Evolutionary conservation across 2,888 invertebrate genomes (phyloP).

Genomic region (Trichopoda pennipes): DNA sequence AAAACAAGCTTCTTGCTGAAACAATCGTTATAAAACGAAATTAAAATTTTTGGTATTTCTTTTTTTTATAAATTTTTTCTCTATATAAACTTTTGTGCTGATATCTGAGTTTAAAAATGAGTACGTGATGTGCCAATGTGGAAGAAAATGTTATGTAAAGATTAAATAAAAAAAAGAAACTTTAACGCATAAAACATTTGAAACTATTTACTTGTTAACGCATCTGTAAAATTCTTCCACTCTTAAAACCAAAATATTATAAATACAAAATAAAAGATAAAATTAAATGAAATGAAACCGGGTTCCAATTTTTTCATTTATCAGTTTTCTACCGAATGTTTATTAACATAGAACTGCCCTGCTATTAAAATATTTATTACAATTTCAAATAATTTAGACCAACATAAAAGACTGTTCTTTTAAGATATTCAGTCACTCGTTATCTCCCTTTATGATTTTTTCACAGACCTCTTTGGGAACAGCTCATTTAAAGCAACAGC

Average conservation of each 20-base stretch:
- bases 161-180: background rate
- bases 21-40: no score
- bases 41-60: no score
- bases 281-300: constrained; percentile 2
- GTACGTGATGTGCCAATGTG: constrained; percentile 37
- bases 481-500: background rate
- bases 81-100: background rate
- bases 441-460: no score
- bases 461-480: background rate
- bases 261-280: constrained; percentile 8
- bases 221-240: constrained; percentile 64
- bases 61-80: background rate
- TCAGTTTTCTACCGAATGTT: constrained; percentile 52
- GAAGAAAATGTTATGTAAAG: constrained; percentile 25
- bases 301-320: constrained; percentile 12
- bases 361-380: constrained; percentile 18
- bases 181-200: constrained; percentile 51
- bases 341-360: constrained; percentile 23
- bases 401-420: background rate
- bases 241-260: constrained; percentile 22
- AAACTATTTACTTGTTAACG: constrained; percentile 61
- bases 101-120: background rate
- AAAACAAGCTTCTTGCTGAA: no score
- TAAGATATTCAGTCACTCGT: background rate
- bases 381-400: constrained; percentile 19